Evolutionary conservation across 2,888 invertebrate genomes (phyloP), one percentile per base, ranked within the genome.

Genomic region (Rhagophthalmus giganteus): DNA sequence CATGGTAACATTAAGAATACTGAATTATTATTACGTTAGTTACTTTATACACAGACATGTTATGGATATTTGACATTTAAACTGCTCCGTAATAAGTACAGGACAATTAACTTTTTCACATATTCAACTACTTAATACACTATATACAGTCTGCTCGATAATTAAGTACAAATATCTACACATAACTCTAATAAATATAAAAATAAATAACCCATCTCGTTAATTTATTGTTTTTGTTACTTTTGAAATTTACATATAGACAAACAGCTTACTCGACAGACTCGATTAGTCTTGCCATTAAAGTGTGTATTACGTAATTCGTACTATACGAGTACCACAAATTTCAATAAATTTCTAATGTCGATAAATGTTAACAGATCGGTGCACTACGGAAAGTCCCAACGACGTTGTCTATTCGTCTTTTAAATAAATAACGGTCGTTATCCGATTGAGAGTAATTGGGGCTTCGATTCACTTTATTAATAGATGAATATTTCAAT

Each of bases 1-100:
- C 58, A 66, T 72, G 71, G 71, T 74, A 73, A 74, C 71, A 73
- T 73, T 70, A 71, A 69, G 71, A 73, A 73, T 74, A 74, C 73
- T 74, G 73, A 67, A 68, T 70, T 69, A 69, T 70, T 64, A 67
- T 60, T 64, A 66, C 57, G 59, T 58, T 54, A 59, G 52, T 58
- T 62, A 55, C 54, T 60, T 62, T 63, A 61, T 61, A 64, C 64
- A 65, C 60, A 62, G 60, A 63, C 60, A 61, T 56, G 55, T 58
- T 62, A 57, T 61, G 59, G 59, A 53, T 53, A 57, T 57, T 60
- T 64, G 55, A 65, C 65, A 65, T 63, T 62, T 61, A 65, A 61
- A 60, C 59, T 62, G 55, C 47, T 48, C 56, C 59, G 57, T 49
- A 50, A 54, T 58, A 52, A 40, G 41, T 42, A 55, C 53, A 58